These are phyloP conservation scores for Pangasius sanitwongsei DNA, from an alignment of 2,797 vertebrate species.

Conservation along the genomic window DNA sequence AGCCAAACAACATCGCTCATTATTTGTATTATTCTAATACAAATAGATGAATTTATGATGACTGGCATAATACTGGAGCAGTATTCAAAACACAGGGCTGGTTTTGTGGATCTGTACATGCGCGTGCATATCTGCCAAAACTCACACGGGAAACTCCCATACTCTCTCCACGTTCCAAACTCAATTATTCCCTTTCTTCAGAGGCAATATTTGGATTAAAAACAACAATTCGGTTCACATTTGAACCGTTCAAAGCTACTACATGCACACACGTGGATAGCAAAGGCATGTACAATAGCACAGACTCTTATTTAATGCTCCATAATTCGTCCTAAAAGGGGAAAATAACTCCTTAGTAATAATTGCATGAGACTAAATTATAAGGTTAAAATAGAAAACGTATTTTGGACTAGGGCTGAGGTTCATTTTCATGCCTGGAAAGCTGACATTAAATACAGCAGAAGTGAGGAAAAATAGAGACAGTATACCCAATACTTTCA, in stretches of 20 bases:
- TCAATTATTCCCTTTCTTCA: neutral
- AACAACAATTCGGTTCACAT: neutral
- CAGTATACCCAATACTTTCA: neutral
- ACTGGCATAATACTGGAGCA: slow-evolving; percentile 18
- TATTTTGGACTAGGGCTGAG: neutral
- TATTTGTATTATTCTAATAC: slow-evolving; percentile 22
- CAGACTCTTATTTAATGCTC: neutral
- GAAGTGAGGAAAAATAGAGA: neutral
- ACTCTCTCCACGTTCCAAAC: neutral
- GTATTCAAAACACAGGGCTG: slow-evolving; percentile 19
- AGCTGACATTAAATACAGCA: neutral
- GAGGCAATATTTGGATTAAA: neutral
- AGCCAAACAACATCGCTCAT: neutral
- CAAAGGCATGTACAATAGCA: too few species aligned
- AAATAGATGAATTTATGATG: slow-evolving; percentile 47
- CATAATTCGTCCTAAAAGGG: neutral
- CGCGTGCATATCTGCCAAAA: slow-evolving; percentile 29
- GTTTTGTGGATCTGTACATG: neutral
- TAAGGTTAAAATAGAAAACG: neutral
- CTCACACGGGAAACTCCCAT: slow-evolving; percentile 10
- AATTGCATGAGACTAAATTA: neutral
- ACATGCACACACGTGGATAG: neutral
- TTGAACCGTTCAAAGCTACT: neutral
- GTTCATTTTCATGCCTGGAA: neutral
- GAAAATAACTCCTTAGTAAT: neutral